Percentiles rank a stretch among this genome's conserved stretches.
Conservation (phyloP, 2,888 invertebrate genomes). For the Calameuta pallipes region DNA sequence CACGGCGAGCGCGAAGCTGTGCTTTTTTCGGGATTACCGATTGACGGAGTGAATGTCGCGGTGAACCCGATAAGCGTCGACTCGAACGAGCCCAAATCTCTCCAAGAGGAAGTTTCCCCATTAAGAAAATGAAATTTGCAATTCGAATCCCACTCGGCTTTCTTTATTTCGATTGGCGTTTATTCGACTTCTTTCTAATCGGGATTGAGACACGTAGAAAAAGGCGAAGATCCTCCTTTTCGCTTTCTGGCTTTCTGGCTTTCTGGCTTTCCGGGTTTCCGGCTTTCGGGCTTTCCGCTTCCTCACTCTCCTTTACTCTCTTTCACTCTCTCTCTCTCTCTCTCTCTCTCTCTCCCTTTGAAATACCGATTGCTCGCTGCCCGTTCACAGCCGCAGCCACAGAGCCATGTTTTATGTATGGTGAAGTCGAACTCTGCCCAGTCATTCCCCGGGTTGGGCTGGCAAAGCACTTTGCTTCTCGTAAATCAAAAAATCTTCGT, state of each 20-base stretch:
- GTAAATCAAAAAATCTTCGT: too few species aligned
- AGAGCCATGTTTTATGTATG: too few species aligned
- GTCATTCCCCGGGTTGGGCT: too few species aligned
- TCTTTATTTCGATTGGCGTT: constrained; percentile 27
- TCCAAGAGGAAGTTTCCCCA: constrained; percentile 32
- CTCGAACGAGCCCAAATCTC: background rate
- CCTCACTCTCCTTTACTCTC: background rate
- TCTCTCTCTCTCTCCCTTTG: background rate
- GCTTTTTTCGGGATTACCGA: too few species aligned
- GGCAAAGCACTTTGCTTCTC: too few species aligned
- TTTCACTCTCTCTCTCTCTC: background rate
- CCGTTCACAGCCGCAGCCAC: too few species aligned
- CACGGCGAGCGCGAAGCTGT: too few species aligned
- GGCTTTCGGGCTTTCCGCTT: background rate
- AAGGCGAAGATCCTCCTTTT: constrained; percentile 15
- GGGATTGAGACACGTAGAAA: constrained; percentile 16
- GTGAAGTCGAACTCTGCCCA: too few species aligned
- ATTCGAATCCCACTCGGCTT: constrained; percentile 21
- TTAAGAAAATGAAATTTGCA: constrained; percentile 59
- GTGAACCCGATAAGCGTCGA: too few species aligned
- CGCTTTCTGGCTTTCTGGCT: constrained; percentile 2
- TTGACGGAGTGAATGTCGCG: too few species aligned
- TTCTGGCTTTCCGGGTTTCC: background rate
- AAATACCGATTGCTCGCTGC: constrained; percentile 1
- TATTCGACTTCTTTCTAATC: constrained; percentile 21